Percentiles rank a stretch among this genome's conserved stretches.
phyloP scores from a whole-genome alignment of 30 jellyfish, hydroid and myxozoan species.

The Clytia hemisphaerica region DNA sequence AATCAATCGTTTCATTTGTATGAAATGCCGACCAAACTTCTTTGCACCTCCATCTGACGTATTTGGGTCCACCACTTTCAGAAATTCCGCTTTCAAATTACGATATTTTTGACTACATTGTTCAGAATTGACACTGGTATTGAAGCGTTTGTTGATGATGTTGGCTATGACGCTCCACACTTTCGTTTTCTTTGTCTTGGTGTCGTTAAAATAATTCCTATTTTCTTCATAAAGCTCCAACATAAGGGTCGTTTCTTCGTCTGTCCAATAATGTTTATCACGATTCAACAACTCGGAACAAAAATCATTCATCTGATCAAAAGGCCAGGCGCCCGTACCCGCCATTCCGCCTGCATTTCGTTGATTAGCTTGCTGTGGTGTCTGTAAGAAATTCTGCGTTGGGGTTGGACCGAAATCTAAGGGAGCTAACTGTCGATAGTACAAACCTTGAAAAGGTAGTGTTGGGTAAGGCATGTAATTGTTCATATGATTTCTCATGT shows the following conservation, averaged over 20 bases:
- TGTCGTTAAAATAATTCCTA: conserved; percentile 16
- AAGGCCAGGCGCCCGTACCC: too few species aligned
- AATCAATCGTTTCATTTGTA: conserved; percentile 24
- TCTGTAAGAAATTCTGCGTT: too few species aligned
- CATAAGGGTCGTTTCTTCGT: conserved; percentile 29
- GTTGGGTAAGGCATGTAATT: too few species aligned
- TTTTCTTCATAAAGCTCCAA: conserved; percentile 28
- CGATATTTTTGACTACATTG: conserved; percentile 39
- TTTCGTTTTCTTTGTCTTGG: conserved; percentile 23
- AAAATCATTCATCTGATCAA: conserved; percentile 21
- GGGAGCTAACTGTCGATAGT: too few species aligned
- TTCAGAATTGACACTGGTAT: conserved; percentile 22
- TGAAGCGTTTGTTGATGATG: conserved; percentile 18
- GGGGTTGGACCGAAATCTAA: too few species aligned
- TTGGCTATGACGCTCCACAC: conserved; percentile 29
- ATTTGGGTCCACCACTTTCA: conserved; percentile 18
- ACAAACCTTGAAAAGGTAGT: too few species aligned
- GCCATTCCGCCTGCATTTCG: too few species aligned
- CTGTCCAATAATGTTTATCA: conserved; percentile 34
- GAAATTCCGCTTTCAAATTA: conserved; percentile 27
- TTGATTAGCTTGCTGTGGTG: too few species aligned
- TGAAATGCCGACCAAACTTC: conserved; percentile 20
- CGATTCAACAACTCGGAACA: conserved; percentile 28
- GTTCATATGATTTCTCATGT: too few species aligned
- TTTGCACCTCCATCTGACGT: conserved; percentile 1